phyloP scores from a whole-genome alignment of 30 jellyfish, hydroid and myxozoan genomes.

The Hydractinia echinata region DNA sequence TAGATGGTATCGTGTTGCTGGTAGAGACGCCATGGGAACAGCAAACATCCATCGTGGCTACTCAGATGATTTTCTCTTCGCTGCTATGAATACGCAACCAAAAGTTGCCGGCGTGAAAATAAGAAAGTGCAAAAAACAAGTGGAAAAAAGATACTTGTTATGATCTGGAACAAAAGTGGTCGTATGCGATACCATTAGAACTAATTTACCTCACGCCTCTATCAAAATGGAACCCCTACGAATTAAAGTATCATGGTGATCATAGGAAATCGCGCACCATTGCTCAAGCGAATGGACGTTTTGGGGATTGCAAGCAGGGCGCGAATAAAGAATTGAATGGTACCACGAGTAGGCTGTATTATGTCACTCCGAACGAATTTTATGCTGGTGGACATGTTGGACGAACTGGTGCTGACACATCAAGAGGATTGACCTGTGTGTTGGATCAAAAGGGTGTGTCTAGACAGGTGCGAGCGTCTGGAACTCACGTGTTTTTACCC shows the following conservation, averaged over 20 bases:
- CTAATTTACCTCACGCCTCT: constrained; percentile 84
- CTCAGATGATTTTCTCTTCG: constrained; percentile 57
- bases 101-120: constrained; percentile 53
- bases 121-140: constrained; percentile 15
- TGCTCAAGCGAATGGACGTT: constrained; percentile 37
- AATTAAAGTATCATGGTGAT: constrained; percentile 71
- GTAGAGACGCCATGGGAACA: constrained; percentile 90
- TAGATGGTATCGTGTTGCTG: constrained; percentile 45
- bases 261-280: constrained; percentile 36
- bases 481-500: constrained; percentile 67
- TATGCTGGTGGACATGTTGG: constrained; percentile 45
- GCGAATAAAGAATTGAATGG: constrained; percentile 55
- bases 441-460: constrained; percentile 43
- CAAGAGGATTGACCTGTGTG: constrained; percentile 69
- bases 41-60: constrained; percentile 55
- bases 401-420: constrained; percentile 72
- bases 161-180: constrained; percentile 62
- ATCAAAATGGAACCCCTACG: constrained; percentile 80
- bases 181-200: constrained; percentile 93
- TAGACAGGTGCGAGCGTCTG: constrained; percentile 63
- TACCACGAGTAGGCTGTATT: constrained; percentile 67
- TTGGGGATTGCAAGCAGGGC: constrained; percentile 52
- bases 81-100: constrained; percentile 81
- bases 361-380: constrained; percentile 70
- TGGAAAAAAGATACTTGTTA: constrained; percentile 48